These are phyloP conservation scores for Drosophila leonis DNA, from an alignment of 2,888 invertebrate genomes.

Conservation along the genomic window DNA sequence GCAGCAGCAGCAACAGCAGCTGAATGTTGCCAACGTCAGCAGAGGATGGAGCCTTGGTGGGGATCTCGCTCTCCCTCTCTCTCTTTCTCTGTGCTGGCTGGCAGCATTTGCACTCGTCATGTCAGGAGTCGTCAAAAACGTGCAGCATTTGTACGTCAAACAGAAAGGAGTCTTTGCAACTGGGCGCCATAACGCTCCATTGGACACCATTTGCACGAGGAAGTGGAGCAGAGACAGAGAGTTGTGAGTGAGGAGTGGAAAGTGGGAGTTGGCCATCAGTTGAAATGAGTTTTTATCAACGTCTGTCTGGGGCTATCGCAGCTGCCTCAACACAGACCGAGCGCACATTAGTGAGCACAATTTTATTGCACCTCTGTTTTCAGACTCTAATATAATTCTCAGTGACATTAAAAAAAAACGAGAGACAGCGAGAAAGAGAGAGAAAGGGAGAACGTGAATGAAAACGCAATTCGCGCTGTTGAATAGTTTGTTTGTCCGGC, in stretches of 20 bases:
- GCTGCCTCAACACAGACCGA: constrained; percentile 41
- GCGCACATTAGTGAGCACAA: constrained; percentile 76
- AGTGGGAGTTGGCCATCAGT: constrained; percentile 62
- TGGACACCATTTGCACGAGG: constrained; percentile 50
- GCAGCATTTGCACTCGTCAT: constrained; percentile 74
- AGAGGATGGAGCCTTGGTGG: constrained; percentile 6
- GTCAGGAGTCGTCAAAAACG: constrained; percentile 78
- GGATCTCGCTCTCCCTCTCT: not conserved
- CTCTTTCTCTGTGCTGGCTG: not conserved
- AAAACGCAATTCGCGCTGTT: constrained; percentile 62
- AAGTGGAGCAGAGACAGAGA: not conserved
- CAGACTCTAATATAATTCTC: constrained; percentile 67
- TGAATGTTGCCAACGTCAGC: constrained; percentile 63
- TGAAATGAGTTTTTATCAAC: constrained; percentile 79
- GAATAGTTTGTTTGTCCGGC: constrained; percentile 63
- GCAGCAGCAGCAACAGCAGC: constrained; percentile 19
- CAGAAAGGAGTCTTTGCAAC: constrained; percentile 49
- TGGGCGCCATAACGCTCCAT: constrained; percentile 62
- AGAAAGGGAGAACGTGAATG: constrained; percentile 14
- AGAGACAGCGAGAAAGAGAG: not conserved
- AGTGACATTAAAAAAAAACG: constrained; percentile 72
- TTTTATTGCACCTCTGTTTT: constrained; percentile 83
- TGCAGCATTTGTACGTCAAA: constrained; percentile 65
- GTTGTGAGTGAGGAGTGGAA: not conserved
- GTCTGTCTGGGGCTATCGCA: constrained; percentile 70